Evolutionary conservation across 23 tunicate species (phyloP), one percentile per base, ranked within the genome.

Genomic region (Trididemnum nubilum): DNA sequence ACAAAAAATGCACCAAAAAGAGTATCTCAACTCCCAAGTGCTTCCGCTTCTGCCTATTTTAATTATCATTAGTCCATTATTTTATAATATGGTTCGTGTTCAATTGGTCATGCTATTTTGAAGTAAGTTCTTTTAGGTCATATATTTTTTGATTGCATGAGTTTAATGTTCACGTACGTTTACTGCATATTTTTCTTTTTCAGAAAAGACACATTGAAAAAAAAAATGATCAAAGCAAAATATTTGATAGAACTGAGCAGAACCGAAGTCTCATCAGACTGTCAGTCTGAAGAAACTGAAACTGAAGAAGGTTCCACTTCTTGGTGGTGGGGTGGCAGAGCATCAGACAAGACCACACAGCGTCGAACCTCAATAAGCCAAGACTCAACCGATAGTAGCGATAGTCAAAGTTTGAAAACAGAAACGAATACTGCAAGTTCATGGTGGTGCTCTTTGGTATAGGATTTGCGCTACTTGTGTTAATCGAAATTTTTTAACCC

Each of bases 201-300:
- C 34, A 21, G 76, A 29, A 65, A 39, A 1, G 21, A 39, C n/a
- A 81, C 44, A 5, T 31, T 22, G 32, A 38, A 57, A 36, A 86
- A 77, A 4, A 67, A 67, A 23, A 35, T 29, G 18, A 30, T 90
- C 23, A 78, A 72, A 60, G 96, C 90, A 27, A 26, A 54, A 66
- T 72, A 75, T 44, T 33, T 81, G 1, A 9, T 79, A 0, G 90
- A 85, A 1, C 0, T 90, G 32, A 65, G 52, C 0, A 82, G 71
- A 54, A 26, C 49, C 22, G 71, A 80, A 29, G 61, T 50, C 18
- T 78, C 83, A 0, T 90, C 96, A 2, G 96, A 90, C 51, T 77
- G 36, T 22, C 80, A 82, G 31, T 90, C 96, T 19, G 83, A 81
- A 5, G 59, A 59, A 31, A 63, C 44, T 33, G 89, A 78, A 1